Evolutionary conservation across 2,797 vertebrate genomes (phyloP), one percentile per base, ranked within the genome.

Genomic region (Urophycis tenuis): DNA sequence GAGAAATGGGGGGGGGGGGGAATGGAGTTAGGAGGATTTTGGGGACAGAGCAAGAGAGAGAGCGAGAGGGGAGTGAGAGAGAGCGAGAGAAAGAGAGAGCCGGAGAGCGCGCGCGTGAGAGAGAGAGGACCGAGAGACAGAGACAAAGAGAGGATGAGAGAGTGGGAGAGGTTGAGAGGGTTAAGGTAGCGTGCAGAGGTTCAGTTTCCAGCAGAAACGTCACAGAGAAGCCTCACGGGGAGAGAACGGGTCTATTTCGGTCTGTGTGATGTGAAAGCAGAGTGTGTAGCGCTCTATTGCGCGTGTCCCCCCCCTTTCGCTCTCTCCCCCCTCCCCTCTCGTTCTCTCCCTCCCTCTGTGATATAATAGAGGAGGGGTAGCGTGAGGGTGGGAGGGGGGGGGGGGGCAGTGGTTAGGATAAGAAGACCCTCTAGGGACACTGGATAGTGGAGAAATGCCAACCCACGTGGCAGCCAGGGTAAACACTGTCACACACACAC

Each of bases 381-480:
- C n/a, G 3, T 64, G 53, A 8, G 49, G 19, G 22, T 60, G 76
- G 83, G 79, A 82, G 84, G 87, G 71, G 83, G 84, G 86, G 84
- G 81, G 72, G n/a, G 84, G 87, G 82, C 77, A 83, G 81, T 82
- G 82, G 53, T 64, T 64, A 80, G 84, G 76, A 89, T 90, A 85
- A 90, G 85, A 80, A 91, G 84, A 74, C 81, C 82, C 90, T 87
- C 83, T 83, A 79, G 89, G 89, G 89, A 90, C 78, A 75, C 79
- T 83, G 89, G 91, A 90, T 91, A 91, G 88, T 86, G 86, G 88
- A 91, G 80, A 84, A 84, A 87, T 72, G 88, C 87, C 88, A 91
- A 84, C 86, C 86, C 77, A 83, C 79, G 80, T 86, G 87, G 85
- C 87, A 88, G 87, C 82, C 78, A 80, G 81, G 87, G 88, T 89